Evolutionary conservation across 1,140 invertebrate genomes (phyloP).

Genomic region (Drosophila rhopaloa): DNA sequence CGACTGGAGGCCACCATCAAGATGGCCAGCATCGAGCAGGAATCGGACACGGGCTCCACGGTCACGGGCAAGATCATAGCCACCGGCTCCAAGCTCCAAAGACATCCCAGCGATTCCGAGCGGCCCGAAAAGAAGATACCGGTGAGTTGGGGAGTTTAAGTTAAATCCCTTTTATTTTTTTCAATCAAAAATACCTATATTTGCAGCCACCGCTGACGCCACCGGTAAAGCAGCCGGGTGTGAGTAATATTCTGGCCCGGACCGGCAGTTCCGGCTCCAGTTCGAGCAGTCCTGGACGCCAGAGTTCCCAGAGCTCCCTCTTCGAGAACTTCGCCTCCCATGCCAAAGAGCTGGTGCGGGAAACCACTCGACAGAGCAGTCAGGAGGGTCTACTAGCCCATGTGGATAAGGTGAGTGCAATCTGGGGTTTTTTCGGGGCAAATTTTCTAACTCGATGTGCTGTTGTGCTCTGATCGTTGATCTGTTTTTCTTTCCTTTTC

Average conservation of each 20-base stretch:
- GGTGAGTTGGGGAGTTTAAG: conserved; percentile 30
- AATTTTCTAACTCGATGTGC: conserved; percentile 31
- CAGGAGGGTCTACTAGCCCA: conserved; percentile 95
- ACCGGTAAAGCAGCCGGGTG: conserved; percentile 87
- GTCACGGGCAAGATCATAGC: conserved; percentile 22
- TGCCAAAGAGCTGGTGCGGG: conserved; percentile 93
- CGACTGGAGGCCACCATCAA: conserved; percentile 77
- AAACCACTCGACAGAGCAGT: conserved; percentile 94
- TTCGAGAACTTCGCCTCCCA: conserved; percentile 94
- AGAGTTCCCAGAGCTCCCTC: conserved; percentile 92
- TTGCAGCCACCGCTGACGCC: conserved; percentile 85
- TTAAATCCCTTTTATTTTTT: too few species aligned
- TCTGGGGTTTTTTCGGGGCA: too few species aligned
- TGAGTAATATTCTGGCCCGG: conserved; percentile 88
- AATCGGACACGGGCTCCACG: conserved; percentile 45
- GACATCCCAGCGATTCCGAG: conserved; percentile 65
- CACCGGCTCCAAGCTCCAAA: conserved; percentile 40
- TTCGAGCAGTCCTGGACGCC: conserved; percentile 86
- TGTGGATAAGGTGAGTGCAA: conserved; percentile 91
- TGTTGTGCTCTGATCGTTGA: conserved; percentile 65
- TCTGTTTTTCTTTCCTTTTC: conserved; percentile 30
- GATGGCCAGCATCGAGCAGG: conserved; percentile 72
- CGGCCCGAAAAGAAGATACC: conserved; percentile 73
- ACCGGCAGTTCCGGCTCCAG: conserved; percentile 88
- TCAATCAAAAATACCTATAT: too few species aligned